Base-by-base conservation (phyloP, 2,888 invertebrate genomes). In the Chaetogeoica ovagalla region DNA sequence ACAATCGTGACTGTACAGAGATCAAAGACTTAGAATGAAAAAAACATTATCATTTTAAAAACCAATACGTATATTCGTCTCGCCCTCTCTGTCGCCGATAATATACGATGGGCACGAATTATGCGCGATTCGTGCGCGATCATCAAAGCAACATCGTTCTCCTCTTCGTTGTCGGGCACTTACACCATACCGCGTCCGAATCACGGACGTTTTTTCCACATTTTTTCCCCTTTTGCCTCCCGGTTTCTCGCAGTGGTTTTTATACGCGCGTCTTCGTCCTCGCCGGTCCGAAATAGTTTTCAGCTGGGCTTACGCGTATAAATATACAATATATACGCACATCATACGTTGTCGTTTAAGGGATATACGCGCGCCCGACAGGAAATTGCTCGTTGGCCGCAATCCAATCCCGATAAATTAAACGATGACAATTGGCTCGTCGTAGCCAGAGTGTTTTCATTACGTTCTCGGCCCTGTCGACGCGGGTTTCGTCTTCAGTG, bases 371-470 rank as follows among this genome's bases (percentile, higher is more conserved):
- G 66, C 75, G 75, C 75, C 75, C 75, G 55, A 79, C 77, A 79
- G 77, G 77, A 79, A 79, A 79, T 79, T 23, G 70, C 77, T 70
- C 69, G 77, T 79, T 79, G 77, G 77, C 70, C 62, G 17, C 60
- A 6, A 63, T 62, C 77, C 77, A 79, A 79, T 79, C 23, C 39
- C 77, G 77, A 79, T 79, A 79, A 79, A 79, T 79, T 79, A 79
- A 70, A 79, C 70, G 77, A 79, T 70, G 77, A 70, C 77, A 79
- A 79, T 79, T 70, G 77, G 77, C 77, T 79, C 77, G 77, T 71
- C 62, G 30, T 30, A 1, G 30, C 30, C 30, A 4, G 2, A 1
- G 30, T 4, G 77, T 79, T 79, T 79, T 79, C 77, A 79, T 79
- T 79, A 79, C 70, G 77, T 79, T 79, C n/a, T n/a, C 52, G 68